Evolutionary conservation across 2,797 vertebrate genomes (phyloP).

Genomic region (Chanos chanos): DNA sequence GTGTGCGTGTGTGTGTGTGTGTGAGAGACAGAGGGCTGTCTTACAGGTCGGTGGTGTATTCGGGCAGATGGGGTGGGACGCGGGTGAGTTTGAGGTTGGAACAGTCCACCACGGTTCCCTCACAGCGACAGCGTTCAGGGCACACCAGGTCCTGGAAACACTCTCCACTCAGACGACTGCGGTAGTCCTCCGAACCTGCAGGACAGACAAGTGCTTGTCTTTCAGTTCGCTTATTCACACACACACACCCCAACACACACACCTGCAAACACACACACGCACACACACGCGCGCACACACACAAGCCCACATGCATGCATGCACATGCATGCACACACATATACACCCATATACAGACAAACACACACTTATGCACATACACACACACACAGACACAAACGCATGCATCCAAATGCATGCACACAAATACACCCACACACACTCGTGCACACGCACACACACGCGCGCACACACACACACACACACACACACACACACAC

Average conservation of each 20-base stretch:
- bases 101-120: constrained; percentile 94
- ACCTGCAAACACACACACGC: no score
- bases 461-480: not conserved
- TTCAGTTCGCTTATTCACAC: not conserved
- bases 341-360: no score
- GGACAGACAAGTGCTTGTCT: no score
- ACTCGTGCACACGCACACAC: not conserved
- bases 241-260: constrained; percentile 6
- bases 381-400: not conserved
- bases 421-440: no score
- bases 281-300: not conserved
- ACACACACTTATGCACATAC: constrained; percentile 2
- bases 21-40: constrained; percentile 44
- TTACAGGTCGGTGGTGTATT: constrained; percentile 93
- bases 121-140: constrained; percentile 92
- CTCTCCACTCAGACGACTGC: constrained; percentile 85
- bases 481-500: not conserved
- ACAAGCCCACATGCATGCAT: not conserved
- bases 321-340: no score
- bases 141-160: constrained; percentile 95
- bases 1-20: not conserved
- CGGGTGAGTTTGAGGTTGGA: constrained; percentile 90
- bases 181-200: constrained; percentile 94
- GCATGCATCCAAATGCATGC: no score
- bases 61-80: constrained; percentile 84